A percentile compares a stretch with the other conserved stretches of the same genome.
Conservation (phyloP, 2,113 vertebrate species). For the Xiphophorus couchianus region DNA sequence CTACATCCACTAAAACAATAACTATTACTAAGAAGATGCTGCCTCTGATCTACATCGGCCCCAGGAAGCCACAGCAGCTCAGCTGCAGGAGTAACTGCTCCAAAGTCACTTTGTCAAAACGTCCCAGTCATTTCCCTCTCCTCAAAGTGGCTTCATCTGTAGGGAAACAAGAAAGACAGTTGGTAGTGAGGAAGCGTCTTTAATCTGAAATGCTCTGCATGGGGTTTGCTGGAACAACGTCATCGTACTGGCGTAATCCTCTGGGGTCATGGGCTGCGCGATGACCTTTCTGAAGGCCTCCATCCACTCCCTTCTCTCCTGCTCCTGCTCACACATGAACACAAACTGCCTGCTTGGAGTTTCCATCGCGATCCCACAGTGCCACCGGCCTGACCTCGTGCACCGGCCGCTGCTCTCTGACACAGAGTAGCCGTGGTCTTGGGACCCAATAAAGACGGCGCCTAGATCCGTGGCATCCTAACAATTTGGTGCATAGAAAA, state of each 20-base stretch:
- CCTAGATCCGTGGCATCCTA: constrained; percentile 91
- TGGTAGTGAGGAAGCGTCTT: too few species aligned
- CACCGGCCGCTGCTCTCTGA: constrained; percentile 75
- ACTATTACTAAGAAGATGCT: background rate
- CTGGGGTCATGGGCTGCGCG: constrained; percentile 80
- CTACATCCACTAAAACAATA: constrained; percentile 4
- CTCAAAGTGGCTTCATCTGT: constrained; percentile 78
- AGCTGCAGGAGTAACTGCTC: background rate
- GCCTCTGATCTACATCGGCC: background rate
- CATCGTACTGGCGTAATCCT: constrained; percentile 79
- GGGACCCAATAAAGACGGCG: constrained; percentile 86
- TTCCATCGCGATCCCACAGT: constrained; percentile 82
- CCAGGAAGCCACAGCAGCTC: background rate
- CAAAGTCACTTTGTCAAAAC: background rate
- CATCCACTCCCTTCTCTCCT: constrained; percentile 89
- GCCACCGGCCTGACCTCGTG: constrained; percentile 80
- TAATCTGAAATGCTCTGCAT: background rate
- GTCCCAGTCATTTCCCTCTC: constrained; percentile 61
- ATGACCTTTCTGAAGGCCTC: constrained; percentile 84
- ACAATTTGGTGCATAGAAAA: background rate
- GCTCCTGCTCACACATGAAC: constrained; percentile 87
- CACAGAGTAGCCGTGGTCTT: constrained; percentile 84
- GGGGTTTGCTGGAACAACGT: background rate
- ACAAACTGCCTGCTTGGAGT: constrained; percentile 87
- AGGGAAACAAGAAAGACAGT: constrained; percentile 18